Conservation (phyloP, 1,140 invertebrate species). For the Portunus trituberculatus region DNA sequence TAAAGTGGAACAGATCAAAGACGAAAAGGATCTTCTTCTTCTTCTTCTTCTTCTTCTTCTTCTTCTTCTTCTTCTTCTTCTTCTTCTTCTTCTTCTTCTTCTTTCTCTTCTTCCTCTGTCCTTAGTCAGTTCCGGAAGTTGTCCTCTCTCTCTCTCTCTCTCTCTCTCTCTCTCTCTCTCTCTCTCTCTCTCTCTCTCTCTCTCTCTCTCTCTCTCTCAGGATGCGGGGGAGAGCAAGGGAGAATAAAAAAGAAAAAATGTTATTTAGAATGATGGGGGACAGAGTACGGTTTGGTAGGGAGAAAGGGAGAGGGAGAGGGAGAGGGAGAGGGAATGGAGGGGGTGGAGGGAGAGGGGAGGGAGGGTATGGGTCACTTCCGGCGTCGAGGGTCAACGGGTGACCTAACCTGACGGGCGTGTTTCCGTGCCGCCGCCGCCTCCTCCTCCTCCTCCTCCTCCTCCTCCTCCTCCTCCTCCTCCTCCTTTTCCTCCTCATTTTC, state of each 20-base stretch:
- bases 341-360: not conserved
- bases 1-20: not conserved
- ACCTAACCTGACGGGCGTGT: not conserved
- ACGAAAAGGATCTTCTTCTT: not conserved
- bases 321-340: not conserved
- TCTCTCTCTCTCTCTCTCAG: conserved; percentile 22
- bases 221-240: not conserved
- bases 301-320: too few relatives aligned
- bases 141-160: conserved; percentile 40
- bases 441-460: not conserved
- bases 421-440: not conserved
- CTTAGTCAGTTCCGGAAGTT: not conserved
- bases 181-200: conserved; percentile 17
- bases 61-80: not conserved
- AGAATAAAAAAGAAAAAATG: not conserved
- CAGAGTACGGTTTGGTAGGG: not conserved
- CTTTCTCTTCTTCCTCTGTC: not conserved
- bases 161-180: conserved; percentile 20
- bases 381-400: not conserved
- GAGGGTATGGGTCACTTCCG: not conserved
- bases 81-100: not conserved
- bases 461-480: not conserved
- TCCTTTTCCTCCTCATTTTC: not conserved
- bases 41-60: not conserved
- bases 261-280: not conserved